Conservation (phyloP, 1,140 invertebrate genomes). For the Pollicipes pollicipes region DNA sequence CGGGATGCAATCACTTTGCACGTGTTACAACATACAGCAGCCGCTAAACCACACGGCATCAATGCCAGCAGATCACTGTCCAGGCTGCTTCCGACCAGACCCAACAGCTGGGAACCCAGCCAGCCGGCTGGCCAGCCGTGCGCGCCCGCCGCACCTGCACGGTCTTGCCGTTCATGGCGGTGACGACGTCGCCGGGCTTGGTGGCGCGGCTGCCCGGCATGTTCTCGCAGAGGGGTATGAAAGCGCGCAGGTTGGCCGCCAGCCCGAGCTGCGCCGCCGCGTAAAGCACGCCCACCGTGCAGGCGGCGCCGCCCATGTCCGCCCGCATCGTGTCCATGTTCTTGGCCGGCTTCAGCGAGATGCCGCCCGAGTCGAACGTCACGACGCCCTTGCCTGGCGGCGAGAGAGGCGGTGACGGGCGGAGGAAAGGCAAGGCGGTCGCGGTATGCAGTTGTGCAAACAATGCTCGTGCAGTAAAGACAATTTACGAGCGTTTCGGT, state of each 20-base stretch:
- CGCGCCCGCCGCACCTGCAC: conserved; percentile 35
- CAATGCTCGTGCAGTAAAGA: too few species aligned
- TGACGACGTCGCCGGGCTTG: conserved; percentile 73
- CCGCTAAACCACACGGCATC: too few species aligned
- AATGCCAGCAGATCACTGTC: too few species aligned
- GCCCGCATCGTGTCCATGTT: conserved; percentile 69
- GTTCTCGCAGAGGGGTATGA: conserved; percentile 75
- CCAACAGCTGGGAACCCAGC: too few species aligned
- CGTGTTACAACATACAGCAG: too few species aligned
- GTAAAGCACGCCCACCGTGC: conserved; percentile 48
- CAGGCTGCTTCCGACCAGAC: too few species aligned
- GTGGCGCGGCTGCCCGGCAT: conserved; percentile 62
- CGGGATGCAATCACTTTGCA: too few species aligned
- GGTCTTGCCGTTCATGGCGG: conserved; percentile 64
- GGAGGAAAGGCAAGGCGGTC: too few species aligned
- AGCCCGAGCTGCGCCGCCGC: conserved; percentile 48
- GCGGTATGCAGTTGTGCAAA: too few species aligned
- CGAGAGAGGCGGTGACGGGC: too few species aligned
- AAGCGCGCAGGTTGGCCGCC: conserved; percentile 43
- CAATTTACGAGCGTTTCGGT: too few species aligned
- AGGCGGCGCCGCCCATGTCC: conserved; percentile 79
- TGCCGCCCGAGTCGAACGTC: conserved; percentile 77
- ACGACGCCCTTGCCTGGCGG: conserved; percentile 64
- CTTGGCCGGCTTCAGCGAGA: conserved; percentile 55
- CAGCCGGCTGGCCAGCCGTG: too few species aligned